Conservation (phyloP, 1,140 invertebrate genomes). For the Hyles euphorbiae region DNA sequence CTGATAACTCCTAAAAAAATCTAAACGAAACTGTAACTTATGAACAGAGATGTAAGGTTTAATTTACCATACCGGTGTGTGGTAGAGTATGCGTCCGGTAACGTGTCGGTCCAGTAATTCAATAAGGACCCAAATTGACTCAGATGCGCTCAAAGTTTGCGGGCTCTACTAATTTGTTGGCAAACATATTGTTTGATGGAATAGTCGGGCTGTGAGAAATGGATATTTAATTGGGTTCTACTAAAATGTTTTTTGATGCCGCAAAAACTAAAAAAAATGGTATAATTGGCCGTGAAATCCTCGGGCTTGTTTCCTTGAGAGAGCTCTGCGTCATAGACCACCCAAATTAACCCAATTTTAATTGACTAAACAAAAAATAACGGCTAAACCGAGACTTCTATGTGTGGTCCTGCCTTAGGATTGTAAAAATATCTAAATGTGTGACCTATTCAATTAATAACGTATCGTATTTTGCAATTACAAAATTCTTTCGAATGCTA, state of each 20-base stretch:
- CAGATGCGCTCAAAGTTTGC: constrained; percentile 59
- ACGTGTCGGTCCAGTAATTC: constrained; percentile 65
- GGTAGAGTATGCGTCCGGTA: constrained; percentile 18
- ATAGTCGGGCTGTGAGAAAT: constrained; percentile 14
- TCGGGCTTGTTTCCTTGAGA: too few relatives aligned
- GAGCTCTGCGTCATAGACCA: too few relatives aligned
- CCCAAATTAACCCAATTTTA: too few relatives aligned
- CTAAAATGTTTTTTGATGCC: not conserved
- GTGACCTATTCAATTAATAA: too few relatives aligned
- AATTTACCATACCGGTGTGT: constrained; percentile 14
- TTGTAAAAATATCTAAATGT: too few relatives aligned
- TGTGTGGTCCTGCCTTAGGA: too few relatives aligned
- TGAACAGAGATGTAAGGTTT: not conserved
- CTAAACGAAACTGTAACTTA: not conserved
- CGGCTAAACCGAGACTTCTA: too few relatives aligned
- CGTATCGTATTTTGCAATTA: too few relatives aligned
- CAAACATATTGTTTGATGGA: constrained; percentile 62
- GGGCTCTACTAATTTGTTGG: constrained; percentile 53
- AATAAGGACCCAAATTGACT: constrained; percentile 70
- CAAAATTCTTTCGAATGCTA: too few relatives aligned
- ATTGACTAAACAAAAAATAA: too few relatives aligned
- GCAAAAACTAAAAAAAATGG: too few relatives aligned
- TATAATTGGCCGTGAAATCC: too few relatives aligned
- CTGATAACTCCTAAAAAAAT: constrained; percentile 9
- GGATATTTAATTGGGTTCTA: constrained; percentile 11